Conservation (phyloP, 2,797 vertebrate genomes). For the Bradypodion pumilum region DNA sequence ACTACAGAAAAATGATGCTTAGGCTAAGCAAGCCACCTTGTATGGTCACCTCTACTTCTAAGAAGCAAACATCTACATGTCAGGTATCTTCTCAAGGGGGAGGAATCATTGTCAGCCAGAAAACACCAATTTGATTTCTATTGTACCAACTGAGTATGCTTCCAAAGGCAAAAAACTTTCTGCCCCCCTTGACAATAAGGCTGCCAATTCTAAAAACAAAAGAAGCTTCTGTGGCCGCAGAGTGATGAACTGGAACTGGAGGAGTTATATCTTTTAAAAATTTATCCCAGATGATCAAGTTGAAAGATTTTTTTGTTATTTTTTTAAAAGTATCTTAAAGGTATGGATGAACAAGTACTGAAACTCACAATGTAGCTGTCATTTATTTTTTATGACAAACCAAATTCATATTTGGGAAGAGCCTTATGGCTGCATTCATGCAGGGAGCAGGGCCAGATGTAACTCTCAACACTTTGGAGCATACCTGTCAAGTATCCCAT, state of each 20-base stretch:
- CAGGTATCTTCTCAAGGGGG: not conserved
- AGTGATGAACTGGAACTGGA: not conserved
- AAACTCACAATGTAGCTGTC: too few species aligned
- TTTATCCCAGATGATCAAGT: not conserved
- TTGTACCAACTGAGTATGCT: not conserved
- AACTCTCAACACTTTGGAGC: not conserved
- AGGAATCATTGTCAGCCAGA: not conserved
- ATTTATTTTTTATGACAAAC: too few species aligned
- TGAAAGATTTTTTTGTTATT: not conserved
- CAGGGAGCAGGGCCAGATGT: not conserved
- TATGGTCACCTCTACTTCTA: not conserved
- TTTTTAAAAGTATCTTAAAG: too few species aligned
- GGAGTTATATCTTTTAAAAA: not conserved
- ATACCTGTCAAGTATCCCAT: too few species aligned
- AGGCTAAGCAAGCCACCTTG: not conserved
- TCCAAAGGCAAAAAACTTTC: not conserved
- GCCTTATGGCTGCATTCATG: not conserved
- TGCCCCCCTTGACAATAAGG: not conserved
- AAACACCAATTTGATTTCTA: not conserved
- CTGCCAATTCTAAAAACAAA: not conserved
- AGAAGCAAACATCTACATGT: not conserved
- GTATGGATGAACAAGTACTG: too few species aligned
- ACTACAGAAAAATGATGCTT: not conserved
- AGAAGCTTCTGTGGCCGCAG: too few species aligned
- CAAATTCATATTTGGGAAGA: too few species aligned